phyloP scores from a whole-genome alignment of 1,140 invertebrate genomes.

The Ladona fulva region DNA sequence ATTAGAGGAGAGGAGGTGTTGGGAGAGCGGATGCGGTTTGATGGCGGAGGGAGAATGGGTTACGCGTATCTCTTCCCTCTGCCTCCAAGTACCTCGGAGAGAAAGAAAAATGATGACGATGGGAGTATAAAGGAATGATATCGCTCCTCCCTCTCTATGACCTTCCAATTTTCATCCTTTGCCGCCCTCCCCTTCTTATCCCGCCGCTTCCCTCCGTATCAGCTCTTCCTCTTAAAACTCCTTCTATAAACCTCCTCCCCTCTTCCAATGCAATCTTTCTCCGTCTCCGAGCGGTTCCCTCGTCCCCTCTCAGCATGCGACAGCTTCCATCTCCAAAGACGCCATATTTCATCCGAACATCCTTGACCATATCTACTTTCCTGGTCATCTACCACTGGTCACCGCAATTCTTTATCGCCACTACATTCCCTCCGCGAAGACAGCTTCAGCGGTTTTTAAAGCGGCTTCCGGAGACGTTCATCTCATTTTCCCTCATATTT shows the following conservation, averaged over 20 bases:
- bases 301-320: not conserved
- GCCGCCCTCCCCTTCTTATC: not conserved
- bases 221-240: too few species aligned
- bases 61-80: not conserved
- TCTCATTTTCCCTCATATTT: not conserved
- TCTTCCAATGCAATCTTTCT: too few species aligned
- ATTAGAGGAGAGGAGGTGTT: not conserved
- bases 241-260: too few species aligned
- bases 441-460: not conserved
- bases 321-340: not conserved
- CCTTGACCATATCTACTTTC: not conserved
- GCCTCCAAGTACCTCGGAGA: not conserved
- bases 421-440: not conserved
- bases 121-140: not conserved
- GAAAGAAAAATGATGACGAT: not conserved
- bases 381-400: not conserved
- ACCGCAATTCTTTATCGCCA: not conserved
- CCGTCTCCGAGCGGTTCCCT: too few species aligned
- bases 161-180: not conserved
- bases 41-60: not conserved
- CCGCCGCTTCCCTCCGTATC: too few species aligned
- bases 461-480: not conserved
- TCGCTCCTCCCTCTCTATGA: not conserved
- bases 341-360: not conserved
- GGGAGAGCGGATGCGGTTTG: not conserved